Evolutionary conservation across 2,888 invertebrate genomes (phyloP).

Genomic region (Iphiclides podalirius): DNA sequence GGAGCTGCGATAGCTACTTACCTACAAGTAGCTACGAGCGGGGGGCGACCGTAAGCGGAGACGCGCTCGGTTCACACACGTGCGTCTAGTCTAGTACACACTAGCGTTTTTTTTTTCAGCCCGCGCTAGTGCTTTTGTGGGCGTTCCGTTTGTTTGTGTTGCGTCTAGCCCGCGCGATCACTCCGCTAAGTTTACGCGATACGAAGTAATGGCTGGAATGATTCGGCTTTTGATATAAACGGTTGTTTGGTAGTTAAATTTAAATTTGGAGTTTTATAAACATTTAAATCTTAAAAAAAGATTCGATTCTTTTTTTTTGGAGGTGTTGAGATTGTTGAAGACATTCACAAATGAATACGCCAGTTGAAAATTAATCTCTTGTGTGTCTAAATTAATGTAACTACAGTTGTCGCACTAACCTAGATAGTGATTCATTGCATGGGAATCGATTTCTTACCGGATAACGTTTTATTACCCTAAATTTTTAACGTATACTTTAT

Average conservation of each 20-base stretch:
- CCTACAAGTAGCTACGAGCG: constrained; percentile 71
- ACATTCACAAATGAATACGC: no score
- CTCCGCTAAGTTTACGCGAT: constrained; percentile 62
- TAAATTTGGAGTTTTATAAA: neutral
- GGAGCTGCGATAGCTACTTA: constrained; percentile 77
- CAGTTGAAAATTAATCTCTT: no score
- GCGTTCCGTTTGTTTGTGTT: constrained; percentile 61
- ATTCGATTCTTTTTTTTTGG: no score
- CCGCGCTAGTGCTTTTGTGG: constrained; percentile 63
- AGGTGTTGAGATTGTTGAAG: no score
- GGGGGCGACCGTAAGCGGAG: constrained; percentile 63
- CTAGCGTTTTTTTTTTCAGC: constrained; percentile 56
- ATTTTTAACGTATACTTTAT: neutral
- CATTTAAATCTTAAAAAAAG: no score
- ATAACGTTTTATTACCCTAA: no score
- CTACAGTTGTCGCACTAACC: no score
- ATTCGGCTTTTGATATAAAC: constrained; percentile 55
- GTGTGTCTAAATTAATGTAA: no score
- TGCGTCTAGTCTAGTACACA: constrained; percentile 50
- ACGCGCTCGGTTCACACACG: constrained; percentile 56
- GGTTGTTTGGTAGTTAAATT: constrained; percentile 45
- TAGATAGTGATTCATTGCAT: no score
- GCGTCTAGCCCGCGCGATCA: constrained; percentile 63
- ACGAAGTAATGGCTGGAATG: constrained; percentile 57
- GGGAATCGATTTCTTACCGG: no score